phyloP scores from a whole-genome alignment of 2,113 vertebrate genomes.

The Lipotes vexillifer region DNA sequence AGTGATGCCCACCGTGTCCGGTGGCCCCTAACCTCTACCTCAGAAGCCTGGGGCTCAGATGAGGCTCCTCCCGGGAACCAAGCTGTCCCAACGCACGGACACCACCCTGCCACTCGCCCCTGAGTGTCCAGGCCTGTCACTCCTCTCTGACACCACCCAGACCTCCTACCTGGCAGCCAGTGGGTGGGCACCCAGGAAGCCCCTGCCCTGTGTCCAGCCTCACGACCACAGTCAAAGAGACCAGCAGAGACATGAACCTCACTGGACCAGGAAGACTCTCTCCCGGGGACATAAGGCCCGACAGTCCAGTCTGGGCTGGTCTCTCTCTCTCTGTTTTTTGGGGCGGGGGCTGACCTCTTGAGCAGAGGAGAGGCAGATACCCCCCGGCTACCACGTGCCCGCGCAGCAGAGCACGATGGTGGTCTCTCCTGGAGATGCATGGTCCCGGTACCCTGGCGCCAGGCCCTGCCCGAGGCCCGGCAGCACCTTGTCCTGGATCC shows the following conservation, averaged over 20 bases:
- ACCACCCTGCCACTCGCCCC: neutral
- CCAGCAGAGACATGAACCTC: neutral
- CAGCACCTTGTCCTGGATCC: too few species aligned
- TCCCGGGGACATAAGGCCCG: accelerated
- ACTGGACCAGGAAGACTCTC: too few species aligned
- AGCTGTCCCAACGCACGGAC: neutral
- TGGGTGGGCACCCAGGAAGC: neutral
- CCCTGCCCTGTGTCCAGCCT: too few species aligned
- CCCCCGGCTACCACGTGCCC: too few species aligned
- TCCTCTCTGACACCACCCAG: accelerated
- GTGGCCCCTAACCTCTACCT: neutral
- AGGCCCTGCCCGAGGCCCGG: neutral
- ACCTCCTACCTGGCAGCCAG: accelerated
- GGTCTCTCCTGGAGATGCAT: neutral
- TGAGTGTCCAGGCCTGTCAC: neutral
- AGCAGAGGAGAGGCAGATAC: neutral
- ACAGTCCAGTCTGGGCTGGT: too few species aligned
- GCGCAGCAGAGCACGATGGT: accelerated
- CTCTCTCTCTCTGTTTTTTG: too few species aligned
- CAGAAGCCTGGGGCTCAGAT: too few species aligned
- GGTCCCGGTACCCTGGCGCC: neutral
- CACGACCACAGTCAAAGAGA: accelerated
- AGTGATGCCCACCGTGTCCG: accelerated
- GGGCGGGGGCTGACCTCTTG: neutral
- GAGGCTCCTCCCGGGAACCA: neutral